Base-by-base conservation (phyloP, 2,113 vertebrate genomes). In the Puffinus mauretanicus region DNA sequence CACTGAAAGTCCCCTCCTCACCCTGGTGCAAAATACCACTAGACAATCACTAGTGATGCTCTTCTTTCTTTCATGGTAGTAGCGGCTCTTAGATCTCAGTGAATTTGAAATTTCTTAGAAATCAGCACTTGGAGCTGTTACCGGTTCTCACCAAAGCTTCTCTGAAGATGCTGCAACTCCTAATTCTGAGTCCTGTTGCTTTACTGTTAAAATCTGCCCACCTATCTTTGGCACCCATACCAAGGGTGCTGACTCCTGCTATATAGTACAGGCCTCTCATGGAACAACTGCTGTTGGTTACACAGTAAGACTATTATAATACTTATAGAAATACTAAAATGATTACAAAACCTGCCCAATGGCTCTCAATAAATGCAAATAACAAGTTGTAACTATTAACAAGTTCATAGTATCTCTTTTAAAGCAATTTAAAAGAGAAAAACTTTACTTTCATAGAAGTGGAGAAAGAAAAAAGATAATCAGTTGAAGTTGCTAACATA, bases 241-340 rank as follows among this genome's bases (percentile, higher is more conserved):
- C 46, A 83, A 92, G 34, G 34, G 36, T 88, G 58, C 29, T 66
- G 80, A 78, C 2, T 10, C 7, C 57, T 57, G 26, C 32, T 19
- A 26, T 7, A 7, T 0, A 81, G 55, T 10, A 29, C 1, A 4
- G 24, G 19, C 15, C n/a, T 76, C 4, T 4, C 20, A 25, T 1
- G 13, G 60, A 81, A 86, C 8, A 66, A 34, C 21, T 44, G 34
- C 38, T 46, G 13, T 10, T 36, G 17, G 36, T 49, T 69, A 90
- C n/a, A 65, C 19, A 57, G 21, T 8, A 3, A 64, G 29, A 36
- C 21, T 58, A 54, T 14, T 42, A 6, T 3, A 88, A 49, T 22
- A 66, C 26, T 25, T 30, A 58, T 8, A 67, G 18, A 76, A 93
- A 70, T 24, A 86, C 27, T 30, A 42, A 62, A 83, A 81, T 34